Evolutionary conservation across 2,888 invertebrate species (phyloP), one percentile per base, ranked within the genome.

Genomic region (Stomorhina lunata): DNA sequence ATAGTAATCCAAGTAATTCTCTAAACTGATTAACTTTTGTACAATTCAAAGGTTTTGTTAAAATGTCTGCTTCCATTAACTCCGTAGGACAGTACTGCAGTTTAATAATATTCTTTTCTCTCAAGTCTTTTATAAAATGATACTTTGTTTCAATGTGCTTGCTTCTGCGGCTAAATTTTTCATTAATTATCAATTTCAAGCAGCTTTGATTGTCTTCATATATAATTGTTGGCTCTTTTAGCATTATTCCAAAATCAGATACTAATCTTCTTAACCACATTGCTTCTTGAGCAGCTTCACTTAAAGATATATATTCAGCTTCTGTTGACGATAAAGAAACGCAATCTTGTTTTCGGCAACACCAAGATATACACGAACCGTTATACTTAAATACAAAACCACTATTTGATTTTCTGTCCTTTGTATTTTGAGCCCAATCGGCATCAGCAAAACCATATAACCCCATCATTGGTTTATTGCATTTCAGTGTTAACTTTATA

Each of bases 341-440:
- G n/a, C n/a, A n/a, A 10, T 40, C 25, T 71, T 43, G 71, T 20
- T 57, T 71, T 9, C 25, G 22, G 7, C 37, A 40, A 25, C 27
- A 15, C 45, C 71, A 71, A 5, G n/a, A 25, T 5, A 68, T 29
- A 37, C n/a, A 15, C 1, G 6, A n/a, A 2, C 43, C 57, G 9
- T 40, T 40, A 10, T 53, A 25, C 27, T 65, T 63, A 15, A 75
- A 75, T 10, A 65, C 12, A 15, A 40, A 75, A 15, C 66, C 66
- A 15, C 55, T 57, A 22, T 48, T 80, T 32, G 69, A 77, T 40
- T 55, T 83, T 63, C 78, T 57, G 34, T 81, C 83, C 17, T 7
- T 43, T 40, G 73, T 37, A 69, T 43, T 59, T 40, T 59, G 59
- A 17, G 48, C 80, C 80, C 80, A 83, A 65, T 80, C 80, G n/a